Evolutionary conservation across 2,888 invertebrate species (phyloP).

Genomic region (Caenorhabditis zanzibari): DNA sequence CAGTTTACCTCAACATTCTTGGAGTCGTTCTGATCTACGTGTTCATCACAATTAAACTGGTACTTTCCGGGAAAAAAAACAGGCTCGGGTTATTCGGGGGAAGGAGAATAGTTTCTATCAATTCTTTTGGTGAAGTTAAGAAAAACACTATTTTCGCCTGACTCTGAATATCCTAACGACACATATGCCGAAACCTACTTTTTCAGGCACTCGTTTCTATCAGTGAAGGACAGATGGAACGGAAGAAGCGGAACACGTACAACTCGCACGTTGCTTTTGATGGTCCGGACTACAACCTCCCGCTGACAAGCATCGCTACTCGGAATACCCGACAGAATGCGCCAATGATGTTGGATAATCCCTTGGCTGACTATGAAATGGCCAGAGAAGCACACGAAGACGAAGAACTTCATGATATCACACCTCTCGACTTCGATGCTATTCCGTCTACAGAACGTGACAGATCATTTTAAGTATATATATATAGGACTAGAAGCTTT

Average conservation of each 20-base stretch:
- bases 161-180: too few species aligned
- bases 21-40: conserved; percentile 49
- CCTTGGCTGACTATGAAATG: conserved; percentile 31
- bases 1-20: conserved; percentile 54
- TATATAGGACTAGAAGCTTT: background rate
- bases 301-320: conserved; percentile 49
- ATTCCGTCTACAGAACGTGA: conserved; percentile 41
- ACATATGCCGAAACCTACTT: too few species aligned
- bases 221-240: conserved; percentile 43
- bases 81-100: too few species aligned
- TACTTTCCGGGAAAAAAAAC: background rate
- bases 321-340: background rate
- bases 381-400: conserved; percentile 39
- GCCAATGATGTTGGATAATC: conserved; percentile 41
- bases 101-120: too few species aligned
- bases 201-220: conserved; percentile 52
- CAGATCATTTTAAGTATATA: conserved; percentile 20
- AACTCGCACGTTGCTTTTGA: conserved; percentile 54
- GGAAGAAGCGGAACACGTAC: conserved; percentile 32
- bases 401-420: conserved; percentile 9
- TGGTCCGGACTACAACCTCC: conserved; percentile 49
- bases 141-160: too few species aligned
- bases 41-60: conserved; percentile 52
- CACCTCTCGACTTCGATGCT: conserved; percentile 29
- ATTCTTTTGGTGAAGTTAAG: too few species aligned